A percentile compares a stretch with the other conserved stretches of the same genome.
phyloP scores from a whole-genome alignment of 2,113 vertebrate genomes.

The Thamnophis sirtalis region DNA sequence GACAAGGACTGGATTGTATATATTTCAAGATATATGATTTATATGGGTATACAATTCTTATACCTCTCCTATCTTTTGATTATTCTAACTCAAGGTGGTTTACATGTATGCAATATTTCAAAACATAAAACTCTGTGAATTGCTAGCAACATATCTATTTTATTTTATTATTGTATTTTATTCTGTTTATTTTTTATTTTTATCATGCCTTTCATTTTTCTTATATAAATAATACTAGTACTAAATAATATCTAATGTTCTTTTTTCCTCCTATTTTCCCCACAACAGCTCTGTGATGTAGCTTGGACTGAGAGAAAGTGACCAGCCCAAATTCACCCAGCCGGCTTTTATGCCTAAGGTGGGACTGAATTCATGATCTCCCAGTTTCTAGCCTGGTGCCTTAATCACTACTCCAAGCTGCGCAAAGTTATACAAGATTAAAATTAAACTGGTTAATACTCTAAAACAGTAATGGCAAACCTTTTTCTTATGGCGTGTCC shows the following conservation, averaged over 20 bases:
- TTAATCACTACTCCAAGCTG: not conserved
- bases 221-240: not conserved
- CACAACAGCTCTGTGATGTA: not conserved
- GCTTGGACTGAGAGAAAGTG: not conserved
- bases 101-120: not conserved
- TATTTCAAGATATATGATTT: not conserved
- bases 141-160: not conserved
- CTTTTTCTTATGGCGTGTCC: too few species aligned
- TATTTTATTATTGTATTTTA: not conserved
- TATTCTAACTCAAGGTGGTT: not conserved
- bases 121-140: not conserved
- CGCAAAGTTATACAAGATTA: not conserved
- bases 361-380: not conserved
- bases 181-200: not conserved
- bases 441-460: not conserved
- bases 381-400: not conserved
- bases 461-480: not conserved
- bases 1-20: not conserved
- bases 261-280: not conserved
- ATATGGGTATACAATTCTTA: not conserved
- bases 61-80: not conserved
- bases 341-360: not conserved
- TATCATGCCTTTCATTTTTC: not conserved
- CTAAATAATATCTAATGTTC: not conserved
- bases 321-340: not conserved